These are phyloP conservation scores for Lymantria dispar DNA, from an alignment of 2,888 invertebrate species.

Conservation along the genomic window DNA sequence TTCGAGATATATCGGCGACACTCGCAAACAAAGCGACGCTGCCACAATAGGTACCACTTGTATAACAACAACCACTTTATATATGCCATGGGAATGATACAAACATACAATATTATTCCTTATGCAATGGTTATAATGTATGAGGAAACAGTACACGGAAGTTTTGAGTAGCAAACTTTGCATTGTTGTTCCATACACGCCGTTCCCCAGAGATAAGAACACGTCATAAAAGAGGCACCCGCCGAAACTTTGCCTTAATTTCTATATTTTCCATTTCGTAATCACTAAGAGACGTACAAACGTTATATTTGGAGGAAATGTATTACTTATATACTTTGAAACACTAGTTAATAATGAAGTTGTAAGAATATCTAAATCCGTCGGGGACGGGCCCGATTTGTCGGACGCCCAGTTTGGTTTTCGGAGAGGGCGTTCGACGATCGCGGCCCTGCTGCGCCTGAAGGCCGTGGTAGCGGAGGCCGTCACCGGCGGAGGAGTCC, in stretches of 20 bases:
- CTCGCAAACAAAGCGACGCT: constrained; percentile 68
- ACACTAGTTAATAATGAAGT: too few relatives aligned
- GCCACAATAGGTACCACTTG: constrained; percentile 68
- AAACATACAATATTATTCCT: constrained; percentile 35
- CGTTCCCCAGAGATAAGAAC: constrained; percentile 69
- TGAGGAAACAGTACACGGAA: constrained; percentile 26
- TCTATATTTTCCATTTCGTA: constrained; percentile 61
- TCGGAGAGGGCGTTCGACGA: too few relatives aligned
- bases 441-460: too few relatives aligned
- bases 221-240: constrained; percentile 72
- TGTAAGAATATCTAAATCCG: too few relatives aligned
- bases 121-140: constrained; percentile 41
- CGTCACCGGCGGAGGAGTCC: too few relatives aligned
- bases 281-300: constrained; percentile 49
- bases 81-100: constrained; percentile 22
- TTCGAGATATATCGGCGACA: constrained; percentile 77
- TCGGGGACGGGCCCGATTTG: too few relatives aligned
- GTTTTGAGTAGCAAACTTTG: constrained; percentile 40
- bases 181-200: constrained; percentile 50
- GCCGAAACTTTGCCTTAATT: constrained; percentile 72
- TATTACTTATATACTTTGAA: too few relatives aligned
- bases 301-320: constrained; percentile 28
- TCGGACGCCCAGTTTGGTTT: too few relatives aligned
- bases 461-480: too few relatives aligned
- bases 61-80: constrained; percentile 49